phyloP scores from a whole-genome alignment of 2,888 invertebrate genomes.

The Drosophila parthenogenetica region DNA sequence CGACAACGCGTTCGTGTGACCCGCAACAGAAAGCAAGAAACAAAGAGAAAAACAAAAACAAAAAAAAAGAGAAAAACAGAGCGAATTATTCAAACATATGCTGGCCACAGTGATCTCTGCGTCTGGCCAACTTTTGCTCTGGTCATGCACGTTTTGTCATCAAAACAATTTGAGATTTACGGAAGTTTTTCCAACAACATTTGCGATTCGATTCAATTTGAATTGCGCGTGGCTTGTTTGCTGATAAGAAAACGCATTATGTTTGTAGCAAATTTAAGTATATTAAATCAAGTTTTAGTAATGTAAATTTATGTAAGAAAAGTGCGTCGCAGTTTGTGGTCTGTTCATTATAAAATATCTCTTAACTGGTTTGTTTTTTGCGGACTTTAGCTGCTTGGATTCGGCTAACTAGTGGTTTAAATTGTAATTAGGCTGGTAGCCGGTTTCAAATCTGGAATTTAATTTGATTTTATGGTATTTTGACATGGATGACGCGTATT shows the following conservation, averaged over 20 bases:
- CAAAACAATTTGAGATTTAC: conserved; percentile 33
- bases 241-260: conserved; percentile 37
- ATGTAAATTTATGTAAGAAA: conserved; percentile 19
- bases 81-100: conserved; percentile 13
- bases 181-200: conserved; percentile 37
- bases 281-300: neutral
- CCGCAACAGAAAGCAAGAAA: neutral
- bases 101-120: neutral
- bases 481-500: conserved; percentile 11
- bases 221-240: conserved; percentile 34
- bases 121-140: neutral
- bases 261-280: neutral
- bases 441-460: conserved; percentile 47
- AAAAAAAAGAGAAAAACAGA: neutral
- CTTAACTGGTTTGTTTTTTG: conserved; percentile 58
- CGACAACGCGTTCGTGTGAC: conserved; percentile 16
- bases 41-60: no score
- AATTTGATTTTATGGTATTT: conserved; percentile 9
- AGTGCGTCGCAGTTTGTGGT: conserved; percentile 63
- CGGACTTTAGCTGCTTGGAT: conserved; percentile 16
- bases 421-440: conserved; percentile 61
- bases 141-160: conserved; percentile 27
- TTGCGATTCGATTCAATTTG: conserved; percentile 20
- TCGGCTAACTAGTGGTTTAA: conserved; percentile 32
- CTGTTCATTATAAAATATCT: conserved; percentile 24